A percentile compares a stretch with the other conserved stretches of the same genome.
These are phyloP conservation scores for Acronicta aceris DNA, from an alignment of 2,888 invertebrate species.

Conservation along the genomic window DNA sequence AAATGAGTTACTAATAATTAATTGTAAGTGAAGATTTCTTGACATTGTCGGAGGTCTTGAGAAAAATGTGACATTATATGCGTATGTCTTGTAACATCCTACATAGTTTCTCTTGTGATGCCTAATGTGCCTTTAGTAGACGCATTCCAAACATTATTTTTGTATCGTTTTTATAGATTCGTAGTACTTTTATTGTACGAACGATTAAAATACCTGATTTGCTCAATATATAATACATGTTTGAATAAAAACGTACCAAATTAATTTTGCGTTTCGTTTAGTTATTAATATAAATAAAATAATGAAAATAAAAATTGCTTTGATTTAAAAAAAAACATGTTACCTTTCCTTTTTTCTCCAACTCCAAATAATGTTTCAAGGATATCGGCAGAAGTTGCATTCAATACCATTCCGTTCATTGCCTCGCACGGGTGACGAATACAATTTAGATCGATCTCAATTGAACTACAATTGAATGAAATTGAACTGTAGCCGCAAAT, in stretches of 20 bases:
- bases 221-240: slow-evolving; percentile 66
- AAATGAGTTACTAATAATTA: slow-evolving; percentile 19
- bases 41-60: slow-evolving; percentile 21
- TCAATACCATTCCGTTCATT: slow-evolving; percentile 1
- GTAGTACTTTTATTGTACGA: slow-evolving; percentile 48
- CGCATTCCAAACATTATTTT: slow-evolving; percentile 64
- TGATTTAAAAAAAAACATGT: not conserved
- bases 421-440: slow-evolving; percentile 1
- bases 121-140: slow-evolving; percentile 54
- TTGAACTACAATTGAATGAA: slow-evolving; percentile 1
- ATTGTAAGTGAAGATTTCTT: slow-evolving; percentile 10
- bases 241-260: slow-evolving; percentile 48
- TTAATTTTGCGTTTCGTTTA: slow-evolving; percentile 36
- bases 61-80: slow-evolving; percentile 16
- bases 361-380: not conserved
- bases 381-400: not conserved
- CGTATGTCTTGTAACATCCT: slow-evolving; percentile 10
- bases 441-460: not conserved
- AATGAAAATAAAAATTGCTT: slow-evolving; percentile 2
- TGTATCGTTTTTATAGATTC: slow-evolving; percentile 51
- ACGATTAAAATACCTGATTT: slow-evolving; percentile 67
- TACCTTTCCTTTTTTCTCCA: not conserved
- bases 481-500: not conserved
- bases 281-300: slow-evolving; percentile 40
- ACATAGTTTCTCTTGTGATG: slow-evolving; percentile 34